Evolutionary conservation across 2,797 vertebrate genomes (phyloP).

Genomic region (Poeciliopsis infans): DNA sequence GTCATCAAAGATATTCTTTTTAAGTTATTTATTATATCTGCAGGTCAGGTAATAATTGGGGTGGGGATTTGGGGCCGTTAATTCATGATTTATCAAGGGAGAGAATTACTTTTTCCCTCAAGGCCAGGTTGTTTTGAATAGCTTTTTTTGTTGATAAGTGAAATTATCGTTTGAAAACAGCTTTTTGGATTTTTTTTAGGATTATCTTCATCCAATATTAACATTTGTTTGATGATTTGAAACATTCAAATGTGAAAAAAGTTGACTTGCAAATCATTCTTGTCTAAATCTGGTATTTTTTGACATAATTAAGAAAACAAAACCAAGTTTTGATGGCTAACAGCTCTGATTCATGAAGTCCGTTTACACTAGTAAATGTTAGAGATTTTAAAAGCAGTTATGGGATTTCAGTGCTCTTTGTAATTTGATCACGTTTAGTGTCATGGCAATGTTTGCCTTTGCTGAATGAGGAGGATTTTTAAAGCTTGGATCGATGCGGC

Average conservation of each 20-base stretch:
- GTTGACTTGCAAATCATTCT: neutral
- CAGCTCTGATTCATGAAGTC: conserved; percentile 12
- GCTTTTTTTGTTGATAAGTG: too few species aligned
- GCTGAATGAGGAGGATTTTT: conserved; percentile 46
- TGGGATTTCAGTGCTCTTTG: conserved; percentile 34
- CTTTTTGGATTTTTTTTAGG: neutral
- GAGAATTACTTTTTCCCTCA: neutral
- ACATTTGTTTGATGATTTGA: neutral
- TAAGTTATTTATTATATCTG: neutral
- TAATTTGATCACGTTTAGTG: conserved; percentile 51
- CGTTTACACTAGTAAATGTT: conserved; percentile 20
- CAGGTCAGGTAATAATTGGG: neutral
- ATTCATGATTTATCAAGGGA: neutral
- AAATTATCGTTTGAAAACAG: neutral
- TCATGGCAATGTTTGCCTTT: conserved; percentile 39
- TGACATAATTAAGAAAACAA: neutral
- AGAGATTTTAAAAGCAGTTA: conserved; percentile 25
- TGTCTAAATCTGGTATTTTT: neutral
- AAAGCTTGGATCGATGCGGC: conserved; percentile 41
- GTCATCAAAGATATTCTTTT: neutral
- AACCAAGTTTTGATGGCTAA: conserved; percentile 29
- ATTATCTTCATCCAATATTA: neutral
- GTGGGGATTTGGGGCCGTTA: neutral
- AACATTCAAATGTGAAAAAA: neutral
- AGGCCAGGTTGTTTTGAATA: too few species aligned